Percentiles rank a stretch among this genome's conserved stretches.
These are phyloP conservation scores for Pedetes capensis DNA, from an alignment of 2,113 vertebrate genomes.

Conservation along the genomic window DNA sequence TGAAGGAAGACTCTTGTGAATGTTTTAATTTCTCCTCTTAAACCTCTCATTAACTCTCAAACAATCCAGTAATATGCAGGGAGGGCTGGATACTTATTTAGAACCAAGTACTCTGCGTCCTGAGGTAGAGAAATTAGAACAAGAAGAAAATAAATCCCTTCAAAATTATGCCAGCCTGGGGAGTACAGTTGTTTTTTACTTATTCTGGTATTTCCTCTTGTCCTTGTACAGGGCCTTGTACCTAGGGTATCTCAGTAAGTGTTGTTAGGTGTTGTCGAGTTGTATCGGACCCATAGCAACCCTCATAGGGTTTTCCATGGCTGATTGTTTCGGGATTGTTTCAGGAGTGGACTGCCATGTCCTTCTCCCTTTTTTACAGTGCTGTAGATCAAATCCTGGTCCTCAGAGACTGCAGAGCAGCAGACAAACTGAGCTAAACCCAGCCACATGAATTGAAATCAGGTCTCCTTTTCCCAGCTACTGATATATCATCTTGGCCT, in stretches of 20 bases:
- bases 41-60: conserved; percentile 67
- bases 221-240: background rate
- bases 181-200: background rate
- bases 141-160: conserved; percentile 41
- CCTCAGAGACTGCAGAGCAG: no score
- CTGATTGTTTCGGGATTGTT: no score
- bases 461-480: background rate
- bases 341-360: no score
- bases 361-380: no score
- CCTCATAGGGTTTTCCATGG: no score
- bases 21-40: conserved; percentile 69
- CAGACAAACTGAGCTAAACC: no score
- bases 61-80: conserved; percentile 54
- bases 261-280: no score
- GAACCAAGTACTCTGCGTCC: conserved; percentile 46
- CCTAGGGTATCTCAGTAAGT: background rate
- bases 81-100: conserved; percentile 35
- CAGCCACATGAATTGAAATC: background rate
- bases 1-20: conserved; percentile 57
- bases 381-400: no score
- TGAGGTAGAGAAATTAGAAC: conserved; percentile 41
- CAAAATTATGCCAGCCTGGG: background rate
- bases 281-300: no score
- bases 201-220: background rate
- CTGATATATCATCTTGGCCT: background rate